These are phyloP conservation scores for Caloenas nicobarica DNA, from an alignment of 2,113 vertebrate genomes.

Conservation along the genomic window DNA sequence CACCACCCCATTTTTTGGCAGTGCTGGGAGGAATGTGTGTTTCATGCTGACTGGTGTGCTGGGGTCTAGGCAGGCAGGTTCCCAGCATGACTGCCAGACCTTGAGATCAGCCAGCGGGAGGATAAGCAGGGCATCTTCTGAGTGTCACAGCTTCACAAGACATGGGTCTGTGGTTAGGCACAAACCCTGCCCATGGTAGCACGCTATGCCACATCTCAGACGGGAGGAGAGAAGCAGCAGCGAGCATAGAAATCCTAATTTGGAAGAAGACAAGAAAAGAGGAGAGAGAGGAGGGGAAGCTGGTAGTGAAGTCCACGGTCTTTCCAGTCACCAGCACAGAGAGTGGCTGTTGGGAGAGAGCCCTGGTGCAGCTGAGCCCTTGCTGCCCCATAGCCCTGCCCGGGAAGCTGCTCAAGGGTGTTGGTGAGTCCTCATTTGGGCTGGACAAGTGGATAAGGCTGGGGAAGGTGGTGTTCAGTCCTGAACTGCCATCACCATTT, in stretches of 20 bases:
- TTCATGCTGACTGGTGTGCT: background rate
- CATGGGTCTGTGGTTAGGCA: background rate
- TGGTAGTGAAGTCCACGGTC: background rate
- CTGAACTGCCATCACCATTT: background rate
- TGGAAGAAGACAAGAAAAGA: background rate
- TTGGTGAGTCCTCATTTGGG: background rate
- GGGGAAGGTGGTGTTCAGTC: background rate
- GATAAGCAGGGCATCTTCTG: background rate
- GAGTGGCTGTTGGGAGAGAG: background rate
- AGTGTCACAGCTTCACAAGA: background rate
- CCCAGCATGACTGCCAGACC: accelerated
- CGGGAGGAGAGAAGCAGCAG: background rate
- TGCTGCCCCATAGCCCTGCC: background rate
- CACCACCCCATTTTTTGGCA: background rate
- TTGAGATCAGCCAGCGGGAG: background rate
- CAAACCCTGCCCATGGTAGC: background rate
- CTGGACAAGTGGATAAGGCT: background rate
- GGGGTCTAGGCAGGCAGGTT: background rate
- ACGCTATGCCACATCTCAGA: background rate
- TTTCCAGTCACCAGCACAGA: background rate
- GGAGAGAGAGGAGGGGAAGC: background rate
- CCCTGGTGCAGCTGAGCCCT: background rate
- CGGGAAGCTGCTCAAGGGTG: background rate
- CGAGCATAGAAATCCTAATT: background rate
- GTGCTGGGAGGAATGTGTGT: background rate